These are phyloP conservation scores for Folsomia manolachei DNA, from an alignment of 2,888 invertebrate genomes.

Conservation along the genomic window DNA sequence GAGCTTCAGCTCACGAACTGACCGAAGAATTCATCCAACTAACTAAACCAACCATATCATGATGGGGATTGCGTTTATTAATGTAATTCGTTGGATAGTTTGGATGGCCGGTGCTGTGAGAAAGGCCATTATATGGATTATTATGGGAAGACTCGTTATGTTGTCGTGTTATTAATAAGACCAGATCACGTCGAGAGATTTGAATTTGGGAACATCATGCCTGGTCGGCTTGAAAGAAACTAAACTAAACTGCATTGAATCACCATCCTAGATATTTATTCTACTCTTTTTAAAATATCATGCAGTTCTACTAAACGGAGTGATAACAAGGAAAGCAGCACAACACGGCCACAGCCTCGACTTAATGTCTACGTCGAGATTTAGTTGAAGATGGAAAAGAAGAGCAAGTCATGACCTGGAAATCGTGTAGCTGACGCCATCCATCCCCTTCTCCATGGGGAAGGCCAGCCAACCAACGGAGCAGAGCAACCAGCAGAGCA, in stretches of 20 bases:
- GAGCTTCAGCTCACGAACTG: slow-evolving; percentile 10
- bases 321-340: slow-evolving; percentile 8
- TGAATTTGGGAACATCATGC: not conserved
- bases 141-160: not conserved
- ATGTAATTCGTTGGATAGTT: too few species aligned
- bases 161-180: slow-evolving; percentile 8
- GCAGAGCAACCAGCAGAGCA: too few species aligned
- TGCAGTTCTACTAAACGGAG: slow-evolving; percentile 1
- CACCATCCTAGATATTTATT: too few species aligned
- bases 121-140: too few species aligned
- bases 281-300: not conserved
- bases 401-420: slow-evolving; percentile 18
- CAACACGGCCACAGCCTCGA: not conserved
- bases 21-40: too few species aligned
- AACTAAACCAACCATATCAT: too few species aligned
- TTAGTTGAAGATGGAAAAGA: not conserved
- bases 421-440: slow-evolving; percentile 27
- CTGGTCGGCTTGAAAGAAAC: not conserved
- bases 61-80: too few species aligned
- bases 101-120: not conserved
- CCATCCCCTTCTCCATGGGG: slow-evolving; percentile 19
- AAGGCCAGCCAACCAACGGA: too few species aligned
- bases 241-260: not conserved
- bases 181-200: slow-evolving; percentile 22
- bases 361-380: not conserved